Conservation (phyloP, 2,888 invertebrate species). For the Dendrolimus pini region DNA sequence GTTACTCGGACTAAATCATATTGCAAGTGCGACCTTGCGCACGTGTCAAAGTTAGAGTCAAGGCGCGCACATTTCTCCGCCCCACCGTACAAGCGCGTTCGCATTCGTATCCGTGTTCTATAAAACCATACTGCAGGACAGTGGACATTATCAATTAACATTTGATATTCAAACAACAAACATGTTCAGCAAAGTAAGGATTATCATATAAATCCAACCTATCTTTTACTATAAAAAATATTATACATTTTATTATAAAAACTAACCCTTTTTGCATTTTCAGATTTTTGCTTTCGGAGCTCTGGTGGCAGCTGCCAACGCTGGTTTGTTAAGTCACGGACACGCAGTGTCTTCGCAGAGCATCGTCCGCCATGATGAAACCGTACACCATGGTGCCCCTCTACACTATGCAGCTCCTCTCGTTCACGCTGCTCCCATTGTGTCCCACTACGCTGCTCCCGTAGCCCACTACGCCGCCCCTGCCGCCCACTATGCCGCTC, state of each 20-base stretch:
- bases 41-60: conserved; percentile 7
- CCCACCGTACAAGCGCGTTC: conserved; percentile 8
- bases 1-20: too few species aligned
- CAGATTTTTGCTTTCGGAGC: conserved; percentile 59
- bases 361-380: conserved; percentile 50
- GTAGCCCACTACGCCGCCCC: conserved; percentile 23
- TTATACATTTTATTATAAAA: background rate
- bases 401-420: conserved; percentile 9
- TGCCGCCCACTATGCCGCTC: conserved; percentile 8
- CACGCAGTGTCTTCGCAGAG: conserved; percentile 52
- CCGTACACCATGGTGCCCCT: conserved; percentile 21
- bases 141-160: conserved; percentile 49
- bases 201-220: background rate
- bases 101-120: conserved; percentile 3
- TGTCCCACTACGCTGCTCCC: conserved; percentile 18
- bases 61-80: conserved; percentile 11
- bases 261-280: conserved; percentile 8
- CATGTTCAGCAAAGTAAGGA: conserved; percentile 65
- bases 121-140: conserved; percentile 18
- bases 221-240: background rate
- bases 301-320: conserved; percentile 57
- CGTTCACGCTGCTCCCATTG: conserved; percentile 15
- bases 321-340: conserved; percentile 46
- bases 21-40: conserved; percentile 1
- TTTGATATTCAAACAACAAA: conserved; percentile 37